These are phyloP conservation scores for Anguilla japonica DNA, from an alignment of 2,113 vertebrate species.

Conservation along the genomic window DNA sequence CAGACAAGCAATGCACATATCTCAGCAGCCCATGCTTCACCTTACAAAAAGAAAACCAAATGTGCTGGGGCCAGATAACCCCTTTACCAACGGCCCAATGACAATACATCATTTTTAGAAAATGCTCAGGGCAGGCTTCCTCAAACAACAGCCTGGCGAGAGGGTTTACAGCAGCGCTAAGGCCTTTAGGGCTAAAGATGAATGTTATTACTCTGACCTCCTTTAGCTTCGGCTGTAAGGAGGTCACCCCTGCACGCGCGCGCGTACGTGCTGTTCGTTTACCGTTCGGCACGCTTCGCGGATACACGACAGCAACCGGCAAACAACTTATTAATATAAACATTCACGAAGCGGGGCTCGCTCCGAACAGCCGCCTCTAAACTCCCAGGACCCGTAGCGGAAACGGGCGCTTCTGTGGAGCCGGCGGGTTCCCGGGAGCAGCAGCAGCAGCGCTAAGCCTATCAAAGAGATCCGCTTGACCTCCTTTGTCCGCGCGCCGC, in stretches of 20 bases:
- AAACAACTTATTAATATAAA: neutral
- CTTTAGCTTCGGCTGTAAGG: neutral
- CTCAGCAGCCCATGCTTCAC: constrained; percentile 5
- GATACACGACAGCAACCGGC: neutral
- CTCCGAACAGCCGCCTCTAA: neutral
- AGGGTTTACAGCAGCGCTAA: neutral
- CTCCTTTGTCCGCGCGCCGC: constrained; percentile 23
- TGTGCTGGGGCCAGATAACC: neutral
- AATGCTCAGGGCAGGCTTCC: neutral
- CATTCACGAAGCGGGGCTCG: neutral
- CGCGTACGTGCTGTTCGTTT: neutral
- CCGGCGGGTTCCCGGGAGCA: neutral
- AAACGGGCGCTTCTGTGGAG: neutral
- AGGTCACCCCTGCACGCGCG: neutral
- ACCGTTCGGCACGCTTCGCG: neutral
- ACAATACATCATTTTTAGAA: neutral
- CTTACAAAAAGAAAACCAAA: neutral
- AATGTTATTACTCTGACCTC: neutral
- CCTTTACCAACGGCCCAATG: neutral
- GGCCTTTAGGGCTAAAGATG: neutral
- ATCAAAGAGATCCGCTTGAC: constrained; percentile 25
- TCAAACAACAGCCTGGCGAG: neutral
- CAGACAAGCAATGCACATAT: constrained; percentile 7
- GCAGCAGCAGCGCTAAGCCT: neutral
- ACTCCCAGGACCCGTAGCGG: neutral